These are phyloP conservation scores for Cyprinus carpio DNA, from an alignment of 2,113 vertebrate species.

Conservation along the genomic window DNA sequence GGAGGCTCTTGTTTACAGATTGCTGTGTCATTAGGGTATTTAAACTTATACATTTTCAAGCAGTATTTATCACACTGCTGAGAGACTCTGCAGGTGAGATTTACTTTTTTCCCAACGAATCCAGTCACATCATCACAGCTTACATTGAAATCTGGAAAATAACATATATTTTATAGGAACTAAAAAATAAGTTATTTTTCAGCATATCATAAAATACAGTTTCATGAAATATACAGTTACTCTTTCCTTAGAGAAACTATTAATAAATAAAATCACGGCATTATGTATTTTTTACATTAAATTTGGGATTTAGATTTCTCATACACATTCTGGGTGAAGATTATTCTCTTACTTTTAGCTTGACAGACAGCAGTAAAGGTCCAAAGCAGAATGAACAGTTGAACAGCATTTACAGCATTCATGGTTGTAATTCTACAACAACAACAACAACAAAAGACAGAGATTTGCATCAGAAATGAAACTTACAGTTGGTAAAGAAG, in stretches of 20 bases:
- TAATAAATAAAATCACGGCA: too few relatives aligned
- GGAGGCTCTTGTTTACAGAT: neutral
- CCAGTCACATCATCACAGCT: neutral
- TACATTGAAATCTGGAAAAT: neutral
- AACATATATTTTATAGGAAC: neutral
- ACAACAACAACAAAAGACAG: rapidly evolving
- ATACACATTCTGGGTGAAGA: neutral
- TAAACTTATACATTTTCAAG: neutral
- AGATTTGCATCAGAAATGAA: neutral
- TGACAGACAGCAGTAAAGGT: neutral
- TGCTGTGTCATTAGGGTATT: rapidly evolving
- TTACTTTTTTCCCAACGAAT: neutral
- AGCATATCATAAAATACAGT: neutral
- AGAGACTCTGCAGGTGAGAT: neutral
- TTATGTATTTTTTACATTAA: too few relatives aligned
- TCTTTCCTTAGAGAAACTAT: too few relatives aligned
- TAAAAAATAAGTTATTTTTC: neutral
- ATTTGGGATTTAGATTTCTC: neutral
- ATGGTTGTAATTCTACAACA: neutral
- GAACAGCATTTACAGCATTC: neutral
- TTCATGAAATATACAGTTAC: too few relatives aligned
- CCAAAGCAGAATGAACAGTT: neutral
- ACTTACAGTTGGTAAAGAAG: neutral
- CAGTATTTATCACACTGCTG: rapidly evolving
- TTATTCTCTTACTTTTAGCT: neutral